phyloP scores from a whole-genome alignment of 2,888 invertebrate genomes.

The Tridacna crocea region DNA sequence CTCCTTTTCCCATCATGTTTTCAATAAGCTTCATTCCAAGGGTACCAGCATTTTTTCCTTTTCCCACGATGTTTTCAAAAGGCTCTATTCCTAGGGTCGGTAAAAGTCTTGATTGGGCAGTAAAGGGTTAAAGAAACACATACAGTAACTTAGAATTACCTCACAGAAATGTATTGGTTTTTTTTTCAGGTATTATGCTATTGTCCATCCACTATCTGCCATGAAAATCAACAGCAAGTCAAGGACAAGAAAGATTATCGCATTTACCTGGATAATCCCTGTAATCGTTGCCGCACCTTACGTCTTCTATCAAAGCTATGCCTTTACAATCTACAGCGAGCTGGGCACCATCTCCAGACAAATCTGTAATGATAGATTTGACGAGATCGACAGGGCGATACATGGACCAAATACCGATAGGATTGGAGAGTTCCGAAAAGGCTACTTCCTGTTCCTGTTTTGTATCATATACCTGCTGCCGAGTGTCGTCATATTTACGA shows the following conservation, averaged over 20 bases:
- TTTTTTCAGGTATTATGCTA: slow-evolving; percentile 84
- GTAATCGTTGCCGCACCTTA: slow-evolving; percentile 73
- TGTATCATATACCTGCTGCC: slow-evolving; percentile 84
- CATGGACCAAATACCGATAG: slow-evolving; percentile 60
- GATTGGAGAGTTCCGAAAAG: slow-evolving; percentile 73
- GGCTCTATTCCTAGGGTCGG: no score
- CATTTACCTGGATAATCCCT: slow-evolving; percentile 83
- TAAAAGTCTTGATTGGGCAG: no score
- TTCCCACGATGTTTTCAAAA: no score
- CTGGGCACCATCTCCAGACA: slow-evolving; percentile 83
- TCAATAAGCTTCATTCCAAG: no score
- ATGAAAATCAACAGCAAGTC: slow-evolving; percentile 82
- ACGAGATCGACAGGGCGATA: slow-evolving; percentile 78
- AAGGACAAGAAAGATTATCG: slow-evolving; percentile 83
- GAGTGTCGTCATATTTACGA: slow-evolving; percentile 81
- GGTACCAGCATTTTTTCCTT: no score
- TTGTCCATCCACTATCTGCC: slow-evolving; percentile 84
- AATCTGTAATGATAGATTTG: slow-evolving; percentile 83
- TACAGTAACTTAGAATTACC: no score
- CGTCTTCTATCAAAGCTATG: slow-evolving; percentile 70
- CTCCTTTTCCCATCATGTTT: no score
- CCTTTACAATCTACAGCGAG: slow-evolving; percentile 80
- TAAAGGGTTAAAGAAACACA: no score
- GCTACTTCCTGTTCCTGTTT: slow-evolving; percentile 84
- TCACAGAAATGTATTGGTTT: not conserved